A percentile compares a stretch with the other conserved stretches of the same genome.
Conservation (phyloP, 2,113 vertebrate genomes). For the Alexandromys fortis region DNA sequence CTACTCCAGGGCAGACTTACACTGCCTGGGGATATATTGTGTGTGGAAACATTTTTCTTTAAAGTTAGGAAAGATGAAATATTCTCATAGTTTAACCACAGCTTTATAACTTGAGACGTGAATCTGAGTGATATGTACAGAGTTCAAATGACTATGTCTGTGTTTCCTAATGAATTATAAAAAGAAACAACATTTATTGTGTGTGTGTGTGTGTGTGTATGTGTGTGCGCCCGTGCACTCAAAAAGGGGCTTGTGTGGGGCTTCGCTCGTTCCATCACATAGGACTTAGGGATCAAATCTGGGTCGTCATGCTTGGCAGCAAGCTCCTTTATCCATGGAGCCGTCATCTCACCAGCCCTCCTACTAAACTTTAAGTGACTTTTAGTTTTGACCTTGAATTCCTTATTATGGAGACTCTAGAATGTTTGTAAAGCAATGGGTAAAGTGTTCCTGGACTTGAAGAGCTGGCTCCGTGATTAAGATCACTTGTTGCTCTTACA, state of each 20-base stretch:
- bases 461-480: neutral
- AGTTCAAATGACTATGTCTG: neutral
- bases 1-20: neutral
- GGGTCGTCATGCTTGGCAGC: neutral
- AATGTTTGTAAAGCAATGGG: neutral
- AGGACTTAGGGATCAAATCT: neutral
- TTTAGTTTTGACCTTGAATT: neutral
- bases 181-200: neutral
- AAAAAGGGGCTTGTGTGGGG: neutral
- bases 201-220: neutral
- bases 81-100: neutral
- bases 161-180: neutral
- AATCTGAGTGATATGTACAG: neutral
- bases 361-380: constrained; percentile 9
- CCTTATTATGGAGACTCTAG: neutral
- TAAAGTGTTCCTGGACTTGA: neutral
- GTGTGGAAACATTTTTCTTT: neutral
- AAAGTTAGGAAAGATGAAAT: neutral
- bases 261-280: neutral
- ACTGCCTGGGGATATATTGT: neutral
- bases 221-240: too few species aligned
- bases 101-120: neutral
- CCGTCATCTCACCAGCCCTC: neutral
- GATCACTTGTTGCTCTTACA: neutral
- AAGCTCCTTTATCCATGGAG: neutral